phyloP scores from a whole-genome alignment of 2,113 vertebrate species.

The Trogon surrucura region DNA sequence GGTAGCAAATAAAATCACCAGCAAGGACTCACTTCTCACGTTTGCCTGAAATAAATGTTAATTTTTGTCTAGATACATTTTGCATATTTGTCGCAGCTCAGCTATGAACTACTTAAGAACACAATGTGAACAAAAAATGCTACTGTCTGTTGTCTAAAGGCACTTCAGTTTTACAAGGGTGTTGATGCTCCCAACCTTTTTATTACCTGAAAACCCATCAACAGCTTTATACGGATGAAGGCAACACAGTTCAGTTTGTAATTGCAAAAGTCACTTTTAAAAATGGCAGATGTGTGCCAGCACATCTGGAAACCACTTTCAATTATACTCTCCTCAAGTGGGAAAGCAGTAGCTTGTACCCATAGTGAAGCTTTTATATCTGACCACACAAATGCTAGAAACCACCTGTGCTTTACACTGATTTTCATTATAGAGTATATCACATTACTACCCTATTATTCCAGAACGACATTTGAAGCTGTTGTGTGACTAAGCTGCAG shows the following conservation, averaged over 20 bases:
- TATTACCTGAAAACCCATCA: constrained; percentile 64
- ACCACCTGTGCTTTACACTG: constrained; percentile 62
- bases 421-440: constrained; percentile 59
- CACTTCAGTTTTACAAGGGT: background rate
- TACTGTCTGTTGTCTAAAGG: background rate
- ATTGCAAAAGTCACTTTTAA: constrained; percentile 41
- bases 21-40: background rate
- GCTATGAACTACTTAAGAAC: background rate
- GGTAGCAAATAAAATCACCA: background rate
- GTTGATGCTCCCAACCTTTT: constrained; percentile 49
- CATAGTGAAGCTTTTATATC: constrained; percentile 38
- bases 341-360: constrained; percentile 46
- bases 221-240: constrained; percentile 19
- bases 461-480: constrained; percentile 54
- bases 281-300: constrained; percentile 43
- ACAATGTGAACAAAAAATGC: background rate
- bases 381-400: constrained; percentile 62
- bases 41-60: background rate
- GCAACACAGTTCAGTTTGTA: constrained; percentile 21
- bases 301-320: constrained; percentile 74
- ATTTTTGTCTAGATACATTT: background rate
- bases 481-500: constrained; percentile 53
- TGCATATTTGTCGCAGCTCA: background rate
- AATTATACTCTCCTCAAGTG: constrained; percentile 65
- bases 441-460: constrained; percentile 61